phyloP scores from a whole-genome alignment of 2,888 invertebrate species.

The Philaethria dido region DNA sequence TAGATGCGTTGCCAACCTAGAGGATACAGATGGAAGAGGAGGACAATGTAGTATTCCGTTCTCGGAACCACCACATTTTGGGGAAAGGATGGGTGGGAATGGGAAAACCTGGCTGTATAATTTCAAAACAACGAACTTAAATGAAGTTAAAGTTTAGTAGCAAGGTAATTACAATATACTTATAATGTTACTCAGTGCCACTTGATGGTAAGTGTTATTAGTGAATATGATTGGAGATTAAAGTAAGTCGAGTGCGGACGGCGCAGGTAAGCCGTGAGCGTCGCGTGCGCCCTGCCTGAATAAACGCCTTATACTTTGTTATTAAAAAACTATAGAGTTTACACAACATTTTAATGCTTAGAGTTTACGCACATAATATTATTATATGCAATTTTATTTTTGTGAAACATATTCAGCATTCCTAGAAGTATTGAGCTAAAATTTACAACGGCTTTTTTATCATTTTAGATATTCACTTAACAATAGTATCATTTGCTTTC shows the following conservation, averaged over 20 bases:
- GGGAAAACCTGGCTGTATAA: no score
- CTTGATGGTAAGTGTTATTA: constrained; percentile 56
- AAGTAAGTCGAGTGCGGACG: constrained; percentile 55
- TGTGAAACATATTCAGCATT: not conserved
- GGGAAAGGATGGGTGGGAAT: no score
- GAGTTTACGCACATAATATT: not conserved
- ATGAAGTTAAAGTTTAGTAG: not conserved
- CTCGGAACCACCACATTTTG: no score
- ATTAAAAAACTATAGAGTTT: constrained; percentile 51
- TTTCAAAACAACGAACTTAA: not conserved
- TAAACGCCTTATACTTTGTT: constrained; percentile 53
- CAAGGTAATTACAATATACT: constrained; percentile 17
- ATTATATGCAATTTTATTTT: not conserved
- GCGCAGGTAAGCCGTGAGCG: constrained; percentile 55
- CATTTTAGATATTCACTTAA: not conserved
- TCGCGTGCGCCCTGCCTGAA: constrained; percentile 61
- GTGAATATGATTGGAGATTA: constrained; percentile 70
- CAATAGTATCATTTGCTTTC: not conserved
- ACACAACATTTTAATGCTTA: constrained; percentile 8
- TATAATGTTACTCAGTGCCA: constrained; percentile 33
- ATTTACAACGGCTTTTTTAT: not conserved
- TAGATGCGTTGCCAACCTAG: no score
- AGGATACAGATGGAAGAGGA: no score
- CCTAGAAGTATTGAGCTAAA: not conserved
- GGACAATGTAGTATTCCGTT: no score